These are phyloP conservation scores for Paralvinella palmiformis DNA, from an alignment of 1,140 invertebrate species.

Conservation along the genomic window DNA sequence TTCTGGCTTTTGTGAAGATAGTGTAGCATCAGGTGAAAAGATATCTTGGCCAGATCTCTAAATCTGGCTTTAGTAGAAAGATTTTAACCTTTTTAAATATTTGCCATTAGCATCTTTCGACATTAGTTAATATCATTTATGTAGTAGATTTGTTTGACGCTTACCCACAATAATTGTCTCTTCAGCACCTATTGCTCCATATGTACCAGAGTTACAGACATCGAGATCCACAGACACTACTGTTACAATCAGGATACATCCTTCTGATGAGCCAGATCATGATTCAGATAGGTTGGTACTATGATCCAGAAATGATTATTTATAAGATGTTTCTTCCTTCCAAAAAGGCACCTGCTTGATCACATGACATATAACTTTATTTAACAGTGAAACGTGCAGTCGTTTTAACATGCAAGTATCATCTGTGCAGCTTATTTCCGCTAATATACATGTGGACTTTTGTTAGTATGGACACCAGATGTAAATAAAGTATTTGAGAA, in stretches of 20 bases:
- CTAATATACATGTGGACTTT: too few relatives aligned
- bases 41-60: neutral
- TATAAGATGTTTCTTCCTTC: neutral
- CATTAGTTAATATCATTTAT: neutral
- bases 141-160: neutral
- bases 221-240: neutral
- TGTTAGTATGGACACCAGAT: too few relatives aligned
- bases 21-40: neutral
- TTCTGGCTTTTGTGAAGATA: too few relatives aligned
- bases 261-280: neutral
- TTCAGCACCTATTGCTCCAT: neutral
- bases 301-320: neutral
- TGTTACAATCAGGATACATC: neutral
- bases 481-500: too few relatives aligned
- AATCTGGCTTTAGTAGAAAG: neutral
- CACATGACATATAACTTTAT: neutral
- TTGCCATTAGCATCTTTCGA: neutral
- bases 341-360: neutral
- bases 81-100: neutral
- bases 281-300: neutral
- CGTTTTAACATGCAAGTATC: too few relatives aligned
- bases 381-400: neutral
- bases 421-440: too few relatives aligned
- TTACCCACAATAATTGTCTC: neutral
- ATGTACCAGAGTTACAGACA: neutral